phyloP scores from a whole-genome alignment of 2,888 invertebrate genomes.

The Drosophila algonquin region DNA sequence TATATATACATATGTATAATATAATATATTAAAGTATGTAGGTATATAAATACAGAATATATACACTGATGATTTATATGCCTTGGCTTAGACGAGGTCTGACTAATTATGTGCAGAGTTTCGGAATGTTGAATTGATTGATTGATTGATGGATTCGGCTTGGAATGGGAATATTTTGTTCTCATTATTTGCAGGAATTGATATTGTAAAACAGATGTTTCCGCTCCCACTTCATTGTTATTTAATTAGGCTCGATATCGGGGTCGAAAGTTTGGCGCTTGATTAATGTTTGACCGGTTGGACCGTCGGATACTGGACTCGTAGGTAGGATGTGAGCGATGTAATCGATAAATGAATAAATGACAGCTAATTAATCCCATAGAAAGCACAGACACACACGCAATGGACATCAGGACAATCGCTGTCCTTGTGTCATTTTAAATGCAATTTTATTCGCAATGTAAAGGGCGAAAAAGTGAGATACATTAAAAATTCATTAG shows the following conservation, averaged over 20 bases:
- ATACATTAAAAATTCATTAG: conserved; percentile 70
- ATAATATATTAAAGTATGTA: background rate
- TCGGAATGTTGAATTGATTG: conserved; percentile 45
- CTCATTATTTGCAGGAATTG: conserved; percentile 43
- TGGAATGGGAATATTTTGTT: background rate
- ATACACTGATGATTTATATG: conserved; percentile 38
- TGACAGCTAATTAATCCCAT: conserved; percentile 69
- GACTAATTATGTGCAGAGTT: conserved; percentile 61
- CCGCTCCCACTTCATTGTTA: conserved; percentile 61
- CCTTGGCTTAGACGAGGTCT: conserved; percentile 16
- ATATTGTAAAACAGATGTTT: conserved; percentile 46
- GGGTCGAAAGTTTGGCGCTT: conserved; percentile 46
- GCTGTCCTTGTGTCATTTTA: conserved; percentile 66
- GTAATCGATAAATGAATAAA: conserved; percentile 69
- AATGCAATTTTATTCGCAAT: conserved; percentile 54
- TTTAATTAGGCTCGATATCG: conserved; percentile 59
- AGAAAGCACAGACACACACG: conserved; percentile 20
- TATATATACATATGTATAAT: too few species aligned
- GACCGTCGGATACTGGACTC: conserved; percentile 10
- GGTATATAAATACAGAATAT: conserved; percentile 2
- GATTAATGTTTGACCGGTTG: conserved; percentile 64
- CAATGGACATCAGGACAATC: conserved; percentile 14
- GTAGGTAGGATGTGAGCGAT: conserved; percentile 31
- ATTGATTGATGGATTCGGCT: conserved; percentile 47
- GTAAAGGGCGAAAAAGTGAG: conserved; percentile 49